These are phyloP conservation scores for Charanyca ferruginea DNA, from an alignment of 2,888 invertebrate genomes.

Conservation along the genomic window DNA sequence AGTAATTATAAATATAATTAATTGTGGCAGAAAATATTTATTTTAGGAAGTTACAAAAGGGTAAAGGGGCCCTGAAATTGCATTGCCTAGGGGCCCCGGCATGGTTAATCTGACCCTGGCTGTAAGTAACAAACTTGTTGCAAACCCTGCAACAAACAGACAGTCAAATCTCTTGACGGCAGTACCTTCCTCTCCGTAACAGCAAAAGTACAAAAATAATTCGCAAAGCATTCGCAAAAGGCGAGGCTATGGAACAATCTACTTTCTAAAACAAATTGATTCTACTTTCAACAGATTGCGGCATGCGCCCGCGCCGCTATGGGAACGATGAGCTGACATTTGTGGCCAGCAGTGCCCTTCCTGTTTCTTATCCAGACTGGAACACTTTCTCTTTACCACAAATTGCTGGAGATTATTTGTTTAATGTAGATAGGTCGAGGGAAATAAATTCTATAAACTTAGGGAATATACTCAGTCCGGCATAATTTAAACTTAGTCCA, in stretches of 20 bases:
- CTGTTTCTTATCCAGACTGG: slow-evolving; percentile 66
- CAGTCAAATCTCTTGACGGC: background rate
- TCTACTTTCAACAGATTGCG: slow-evolving; percentile 88
- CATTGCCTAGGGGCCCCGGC: too few relatives aligned
- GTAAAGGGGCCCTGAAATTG: too few relatives aligned
- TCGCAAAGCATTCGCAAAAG: slow-evolving; percentile 74
- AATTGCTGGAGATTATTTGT: slow-evolving; percentile 48
- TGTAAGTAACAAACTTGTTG: too few relatives aligned
- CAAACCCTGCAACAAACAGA: background rate
- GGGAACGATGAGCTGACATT: slow-evolving; percentile 79
- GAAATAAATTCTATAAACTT: slow-evolving; percentile 5
- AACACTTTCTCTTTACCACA: slow-evolving; percentile 59
- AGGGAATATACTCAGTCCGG: background rate
- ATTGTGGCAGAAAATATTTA: too few relatives aligned
- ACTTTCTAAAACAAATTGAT: slow-evolving; percentile 90
- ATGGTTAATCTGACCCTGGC: too few relatives aligned
- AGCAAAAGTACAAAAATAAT: slow-evolving; percentile 55
- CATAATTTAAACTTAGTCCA: background rate
- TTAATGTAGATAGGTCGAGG: slow-evolving; percentile 18
- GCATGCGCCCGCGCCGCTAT: slow-evolving; percentile 64
- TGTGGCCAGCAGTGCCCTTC: slow-evolving; percentile 70
- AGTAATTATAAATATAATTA: too few relatives aligned
- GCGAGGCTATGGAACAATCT: slow-evolving; percentile 76
- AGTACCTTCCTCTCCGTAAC: slow-evolving; percentile 29
- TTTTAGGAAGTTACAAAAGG: too few relatives aligned